Evolutionary conservation across 2,113 vertebrate genomes (phyloP).

Genomic region (Gymnobelideus leadbeateri): DNA sequence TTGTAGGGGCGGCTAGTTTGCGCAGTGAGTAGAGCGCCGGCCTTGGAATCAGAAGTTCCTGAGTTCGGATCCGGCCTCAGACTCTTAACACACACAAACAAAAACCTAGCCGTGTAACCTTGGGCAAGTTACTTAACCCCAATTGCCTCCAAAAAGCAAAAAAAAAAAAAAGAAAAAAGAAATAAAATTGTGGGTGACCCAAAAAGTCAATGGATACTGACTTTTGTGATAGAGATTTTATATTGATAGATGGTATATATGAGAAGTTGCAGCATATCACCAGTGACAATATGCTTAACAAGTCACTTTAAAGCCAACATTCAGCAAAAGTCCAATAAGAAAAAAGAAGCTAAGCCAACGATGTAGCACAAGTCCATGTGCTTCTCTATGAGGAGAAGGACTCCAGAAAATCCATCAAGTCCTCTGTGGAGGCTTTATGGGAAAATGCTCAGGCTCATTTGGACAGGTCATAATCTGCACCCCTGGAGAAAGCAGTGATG

Average conservation of each 20-base stretch:
- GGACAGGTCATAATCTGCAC: background rate
- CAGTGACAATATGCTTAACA: background rate
- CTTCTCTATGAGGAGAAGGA: background rate
- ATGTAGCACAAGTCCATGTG: background rate
- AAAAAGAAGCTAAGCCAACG: background rate
- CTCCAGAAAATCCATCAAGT: background rate
- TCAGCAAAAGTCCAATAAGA: background rate
- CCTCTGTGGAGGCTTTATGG: background rate
- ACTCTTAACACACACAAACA: too few relatives aligned
- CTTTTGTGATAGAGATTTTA: too few relatives aligned
- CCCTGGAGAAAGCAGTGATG: background rate
- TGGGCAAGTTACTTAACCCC: too few relatives aligned
- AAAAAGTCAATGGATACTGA: background rate
- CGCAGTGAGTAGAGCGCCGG: too few relatives aligned
- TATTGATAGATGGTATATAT: background rate
- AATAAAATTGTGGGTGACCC: background rate
- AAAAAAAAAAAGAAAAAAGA: too few relatives aligned
- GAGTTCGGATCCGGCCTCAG: too few relatives aligned
- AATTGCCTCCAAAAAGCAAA: too few relatives aligned
- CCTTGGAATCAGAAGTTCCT: too few relatives aligned
- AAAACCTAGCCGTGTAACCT: too few relatives aligned
- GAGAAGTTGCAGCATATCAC: background rate
- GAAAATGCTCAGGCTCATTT: background rate
- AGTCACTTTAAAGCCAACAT: background rate
- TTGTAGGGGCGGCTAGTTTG: too few relatives aligned